Conservation (phyloP, 2,797 vertebrate genomes). For the Spheniscus humboldti region DNA sequence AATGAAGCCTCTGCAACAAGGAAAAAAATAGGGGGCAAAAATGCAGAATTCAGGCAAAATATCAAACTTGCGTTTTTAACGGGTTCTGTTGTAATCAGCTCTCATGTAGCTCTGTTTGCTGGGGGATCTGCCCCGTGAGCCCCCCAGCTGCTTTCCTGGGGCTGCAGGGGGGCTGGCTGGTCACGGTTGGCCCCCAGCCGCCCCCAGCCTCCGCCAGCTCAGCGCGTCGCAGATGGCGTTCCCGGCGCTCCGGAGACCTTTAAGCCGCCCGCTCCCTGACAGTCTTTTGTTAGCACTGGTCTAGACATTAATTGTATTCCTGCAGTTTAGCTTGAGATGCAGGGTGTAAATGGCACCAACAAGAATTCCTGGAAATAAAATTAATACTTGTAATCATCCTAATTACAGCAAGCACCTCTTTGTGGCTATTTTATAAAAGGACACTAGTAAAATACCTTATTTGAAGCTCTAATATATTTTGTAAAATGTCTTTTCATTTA, state of each 20-base stretch:
- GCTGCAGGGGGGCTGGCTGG: background rate
- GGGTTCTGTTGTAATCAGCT: background rate
- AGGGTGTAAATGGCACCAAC: background rate
- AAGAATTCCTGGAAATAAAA: slow-evolving; percentile 46
- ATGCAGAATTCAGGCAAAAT: background rate
- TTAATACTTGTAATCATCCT: slow-evolving; percentile 1
- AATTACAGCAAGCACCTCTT: slow-evolving; percentile 54
- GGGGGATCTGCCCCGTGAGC: background rate
- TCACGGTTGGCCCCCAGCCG: background rate
- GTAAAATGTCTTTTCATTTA: slow-evolving; percentile 30
- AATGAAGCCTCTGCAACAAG: background rate
- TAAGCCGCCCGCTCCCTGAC: background rate
- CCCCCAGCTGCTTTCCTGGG: background rate
- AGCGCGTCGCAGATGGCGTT: fast-evolving
- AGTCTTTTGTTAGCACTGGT: background rate
- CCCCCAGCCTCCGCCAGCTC: background rate
- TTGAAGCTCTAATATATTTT: slow-evolving; percentile 55
- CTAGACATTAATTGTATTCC: background rate
- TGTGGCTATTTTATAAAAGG: slow-evolving; percentile 44
- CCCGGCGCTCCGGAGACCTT: fast-evolving
- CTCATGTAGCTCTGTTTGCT: background rate
- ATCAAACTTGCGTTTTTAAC: background rate
- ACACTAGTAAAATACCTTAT: slow-evolving; percentile 41
- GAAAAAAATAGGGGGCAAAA: background rate
- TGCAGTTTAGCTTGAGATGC: background rate